A percentile compares a stretch with the other conserved stretches of the same genome.
Evolutionary conservation across 2,797 vertebrate species (phyloP).

Genomic region (Sebastes trivittatus): DNA sequence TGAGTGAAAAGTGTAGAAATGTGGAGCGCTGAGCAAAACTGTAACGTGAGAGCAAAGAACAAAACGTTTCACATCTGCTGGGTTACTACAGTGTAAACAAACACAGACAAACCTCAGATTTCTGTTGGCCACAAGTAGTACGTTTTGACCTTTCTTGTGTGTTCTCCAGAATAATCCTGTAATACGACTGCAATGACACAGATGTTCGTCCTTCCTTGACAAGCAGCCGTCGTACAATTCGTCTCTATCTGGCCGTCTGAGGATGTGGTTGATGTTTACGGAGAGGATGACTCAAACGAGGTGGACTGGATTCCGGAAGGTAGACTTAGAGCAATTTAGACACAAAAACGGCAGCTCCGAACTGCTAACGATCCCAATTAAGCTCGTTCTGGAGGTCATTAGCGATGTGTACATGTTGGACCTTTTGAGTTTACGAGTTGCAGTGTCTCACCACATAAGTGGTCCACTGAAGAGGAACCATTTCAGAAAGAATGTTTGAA

Average conservation of each 20-base stretch:
- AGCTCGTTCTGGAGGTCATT: conserved; percentile 68
- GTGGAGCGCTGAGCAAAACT: conserved; percentile 8
- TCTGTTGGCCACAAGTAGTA: neutral
- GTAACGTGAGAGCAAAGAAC: conserved; percentile 9
- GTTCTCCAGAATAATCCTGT: conserved; percentile 16
- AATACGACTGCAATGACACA: neutral
- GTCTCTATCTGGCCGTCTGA: conserved; percentile 7
- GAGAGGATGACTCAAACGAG: conserved; percentile 30
- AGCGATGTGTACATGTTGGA: conserved; percentile 57
- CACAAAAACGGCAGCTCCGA: conserved; percentile 41
- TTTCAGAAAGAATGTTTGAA: conserved; percentile 48
- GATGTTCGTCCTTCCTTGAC: conserved; percentile 1
- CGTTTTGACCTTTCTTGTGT: no score
- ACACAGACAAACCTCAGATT: conserved; percentile 34
- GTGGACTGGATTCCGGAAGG: conserved; percentile 52
- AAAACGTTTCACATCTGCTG: conserved; percentile 42
- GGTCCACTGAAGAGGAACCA: conserved; percentile 46
- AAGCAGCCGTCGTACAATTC: conserved; percentile 2
- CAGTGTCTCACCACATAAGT: conserved; percentile 57
- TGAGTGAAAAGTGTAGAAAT: conserved; percentile 7
- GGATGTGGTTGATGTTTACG: conserved; percentile 62
- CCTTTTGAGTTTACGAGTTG: conserved; percentile 59
- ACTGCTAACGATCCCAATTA: conserved; percentile 64
- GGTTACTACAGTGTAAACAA: conserved; percentile 43
- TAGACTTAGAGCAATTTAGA: conserved; percentile 53